Percentiles rank a stretch among this genome's conserved stretches.
phyloP scores from a whole-genome alignment of 92 coral and sea anemone species.

The Bergia puertoricense region DNA sequence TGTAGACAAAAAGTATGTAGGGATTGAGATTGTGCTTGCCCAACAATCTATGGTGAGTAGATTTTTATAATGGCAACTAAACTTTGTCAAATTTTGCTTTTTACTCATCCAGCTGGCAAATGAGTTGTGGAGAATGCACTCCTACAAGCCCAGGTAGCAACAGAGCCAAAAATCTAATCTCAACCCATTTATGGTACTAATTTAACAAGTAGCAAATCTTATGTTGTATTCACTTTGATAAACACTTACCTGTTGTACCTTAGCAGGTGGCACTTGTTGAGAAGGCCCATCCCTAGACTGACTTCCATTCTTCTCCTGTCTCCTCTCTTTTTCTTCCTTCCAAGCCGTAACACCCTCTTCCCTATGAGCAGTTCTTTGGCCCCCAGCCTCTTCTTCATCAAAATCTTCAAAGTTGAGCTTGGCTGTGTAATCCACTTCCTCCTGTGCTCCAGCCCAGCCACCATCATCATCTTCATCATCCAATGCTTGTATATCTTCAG shows the following conservation, averaged over 20 bases:
- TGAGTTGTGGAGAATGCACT: no score
- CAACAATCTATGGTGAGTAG: no score
- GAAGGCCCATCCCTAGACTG: constrained; percentile 45
- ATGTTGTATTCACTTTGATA: not conserved
- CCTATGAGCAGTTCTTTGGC: not conserved
- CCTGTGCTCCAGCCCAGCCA: constrained; percentile 99
- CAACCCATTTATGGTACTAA: not conserved
- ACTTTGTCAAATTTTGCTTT: no score
- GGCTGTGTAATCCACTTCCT: constrained; percentile 95
- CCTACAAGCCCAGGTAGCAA: no score
- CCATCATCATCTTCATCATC: constrained; percentile 95
- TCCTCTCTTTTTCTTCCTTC: constrained; percentile 18
- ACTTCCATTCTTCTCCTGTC: constrained; percentile 35
- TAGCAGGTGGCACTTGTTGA: constrained; percentile 31
- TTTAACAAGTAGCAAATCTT: not conserved
- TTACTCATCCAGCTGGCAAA: no score
- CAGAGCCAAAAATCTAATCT: no score
- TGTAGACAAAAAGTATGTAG: no score
- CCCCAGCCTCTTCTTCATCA: constrained; percentile 68
- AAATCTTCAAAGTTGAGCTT: constrained; percentile 97
- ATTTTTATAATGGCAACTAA: no score
- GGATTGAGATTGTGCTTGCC: no score
- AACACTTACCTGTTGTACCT: constrained; percentile 4
- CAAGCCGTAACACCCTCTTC: constrained; percentile 30
- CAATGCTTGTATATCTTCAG: constrained; percentile 97